phyloP scores from a whole-genome alignment of 2,888 invertebrate genomes.

The Thysanoteuthis rhombus region DNA sequence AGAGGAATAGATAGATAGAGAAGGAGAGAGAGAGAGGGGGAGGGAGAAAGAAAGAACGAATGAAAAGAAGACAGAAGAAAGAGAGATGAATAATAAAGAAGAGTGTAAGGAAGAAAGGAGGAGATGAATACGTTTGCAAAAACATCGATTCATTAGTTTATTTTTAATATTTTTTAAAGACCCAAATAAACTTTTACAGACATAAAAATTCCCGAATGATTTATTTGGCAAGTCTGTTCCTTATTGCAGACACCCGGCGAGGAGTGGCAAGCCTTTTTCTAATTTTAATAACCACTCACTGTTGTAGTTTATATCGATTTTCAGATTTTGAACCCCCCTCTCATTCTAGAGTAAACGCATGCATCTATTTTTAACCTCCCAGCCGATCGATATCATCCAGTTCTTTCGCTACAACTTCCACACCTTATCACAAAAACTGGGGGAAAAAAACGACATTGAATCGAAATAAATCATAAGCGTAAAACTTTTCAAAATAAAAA shows the following conservation, averaged over 20 bases:
- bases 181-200: no score
- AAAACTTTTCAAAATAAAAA: neutral
- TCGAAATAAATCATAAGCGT: neutral
- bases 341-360: neutral
- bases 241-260: neutral
- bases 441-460: neutral
- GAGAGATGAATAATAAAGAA: no score
- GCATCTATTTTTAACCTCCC: neutral
- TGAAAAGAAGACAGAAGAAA: no score
- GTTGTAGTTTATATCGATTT: neutral
- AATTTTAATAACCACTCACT: neutral
- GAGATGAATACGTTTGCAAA: no score
- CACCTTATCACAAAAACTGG: neutral
- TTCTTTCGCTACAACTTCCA: neutral
- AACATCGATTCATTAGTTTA: no score
- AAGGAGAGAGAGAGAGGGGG: no score
- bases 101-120: no score
- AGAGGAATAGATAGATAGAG: no score
- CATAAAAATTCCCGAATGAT: no score
- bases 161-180: no score
- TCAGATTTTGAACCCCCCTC: neutral
- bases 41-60: no score
- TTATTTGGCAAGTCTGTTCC: no score
- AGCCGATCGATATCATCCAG: neutral
- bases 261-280: neutral